These are phyloP conservation scores for Ciconia maguari DNA, from an alignment of 2,113 vertebrate genomes.

Conservation along the genomic window DNA sequence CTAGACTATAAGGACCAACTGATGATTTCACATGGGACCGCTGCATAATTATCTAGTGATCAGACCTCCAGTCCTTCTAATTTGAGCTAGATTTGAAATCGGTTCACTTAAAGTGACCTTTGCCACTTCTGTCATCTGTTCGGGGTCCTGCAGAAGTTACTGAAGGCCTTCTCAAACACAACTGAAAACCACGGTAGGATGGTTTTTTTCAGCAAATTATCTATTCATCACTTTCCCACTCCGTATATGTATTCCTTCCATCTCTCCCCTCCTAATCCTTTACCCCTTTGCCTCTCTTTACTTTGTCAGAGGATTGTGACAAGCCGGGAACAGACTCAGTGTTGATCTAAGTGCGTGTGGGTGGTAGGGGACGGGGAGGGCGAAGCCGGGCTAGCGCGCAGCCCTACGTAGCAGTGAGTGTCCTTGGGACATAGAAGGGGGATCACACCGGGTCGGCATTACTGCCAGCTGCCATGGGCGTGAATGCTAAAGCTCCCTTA, in stretches of 20 bases:
- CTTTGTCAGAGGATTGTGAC: not conserved
- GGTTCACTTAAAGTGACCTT: not conserved
- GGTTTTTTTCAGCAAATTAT: not conserved
- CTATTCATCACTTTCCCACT: not conserved
- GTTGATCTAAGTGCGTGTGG: not conserved
- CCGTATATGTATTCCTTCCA: not conserved
- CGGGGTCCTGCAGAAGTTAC: not conserved
- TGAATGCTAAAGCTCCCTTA: not conserved
- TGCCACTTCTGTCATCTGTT: not conserved
- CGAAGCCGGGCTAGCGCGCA: rapidly evolving
- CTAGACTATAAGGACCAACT: not conserved
- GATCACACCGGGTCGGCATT: rapidly evolving
- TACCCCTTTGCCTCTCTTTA: not conserved
- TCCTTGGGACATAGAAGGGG: not conserved
- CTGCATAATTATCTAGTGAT: not conserved
- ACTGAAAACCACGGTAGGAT: not conserved
- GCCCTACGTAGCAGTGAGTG: rapidly evolving
- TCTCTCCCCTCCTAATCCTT: not conserved
- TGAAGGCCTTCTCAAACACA: not conserved
- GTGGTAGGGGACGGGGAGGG: not conserved
- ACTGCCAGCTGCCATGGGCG: not conserved
- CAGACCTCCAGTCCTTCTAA: not conserved
- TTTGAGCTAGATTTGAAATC: not conserved
- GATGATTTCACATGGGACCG: not conserved
- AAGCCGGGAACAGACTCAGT: not conserved